phyloP scores from a whole-genome alignment of 1,140 invertebrate genomes.

The Heliconius nattereri region DNA sequence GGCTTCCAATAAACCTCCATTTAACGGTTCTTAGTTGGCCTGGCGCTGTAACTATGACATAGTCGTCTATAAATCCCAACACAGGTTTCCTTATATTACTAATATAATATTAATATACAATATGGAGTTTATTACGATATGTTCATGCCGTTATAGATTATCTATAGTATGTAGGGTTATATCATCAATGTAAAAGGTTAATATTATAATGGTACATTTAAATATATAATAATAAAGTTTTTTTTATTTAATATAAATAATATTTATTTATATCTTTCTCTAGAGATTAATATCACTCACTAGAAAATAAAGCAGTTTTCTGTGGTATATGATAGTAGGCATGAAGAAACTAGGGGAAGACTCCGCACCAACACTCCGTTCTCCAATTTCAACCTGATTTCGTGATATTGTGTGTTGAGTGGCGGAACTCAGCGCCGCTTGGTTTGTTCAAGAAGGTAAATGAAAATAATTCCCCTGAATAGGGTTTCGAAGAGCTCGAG shows the following conservation, averaged over 20 bases:
- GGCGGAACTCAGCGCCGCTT: no score
- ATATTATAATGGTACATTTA: not conserved
- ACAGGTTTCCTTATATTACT: slow-evolving; percentile 44
- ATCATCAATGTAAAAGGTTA: not conserved
- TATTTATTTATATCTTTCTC: not conserved
- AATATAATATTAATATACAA: slow-evolving; percentile 42
- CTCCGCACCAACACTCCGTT: no score
- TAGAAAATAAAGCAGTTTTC: no score
- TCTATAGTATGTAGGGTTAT: not conserved
- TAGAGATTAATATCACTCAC: no score
- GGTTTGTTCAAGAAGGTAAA: no score
- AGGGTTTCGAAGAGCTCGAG: no score
- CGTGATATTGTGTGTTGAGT: no score
- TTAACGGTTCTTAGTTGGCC: slow-evolving; percentile 27
- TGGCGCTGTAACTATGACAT: slow-evolving; percentile 27
- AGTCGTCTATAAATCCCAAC: slow-evolving; percentile 41
- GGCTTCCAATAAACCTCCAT: slow-evolving; percentile 30
- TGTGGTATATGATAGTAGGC: no score
- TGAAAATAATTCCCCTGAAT: no score
- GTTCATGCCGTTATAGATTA: slow-evolving; percentile 35
- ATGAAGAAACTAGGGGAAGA: no score
- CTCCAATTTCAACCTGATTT: no score
- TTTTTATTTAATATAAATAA: not conserved
- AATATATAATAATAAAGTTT: no score
- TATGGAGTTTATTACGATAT: slow-evolving; percentile 26